Evolutionary conservation across 2,113 vertebrate species (phyloP).

Genomic region (Brienomyrus brachyistius): DNA sequence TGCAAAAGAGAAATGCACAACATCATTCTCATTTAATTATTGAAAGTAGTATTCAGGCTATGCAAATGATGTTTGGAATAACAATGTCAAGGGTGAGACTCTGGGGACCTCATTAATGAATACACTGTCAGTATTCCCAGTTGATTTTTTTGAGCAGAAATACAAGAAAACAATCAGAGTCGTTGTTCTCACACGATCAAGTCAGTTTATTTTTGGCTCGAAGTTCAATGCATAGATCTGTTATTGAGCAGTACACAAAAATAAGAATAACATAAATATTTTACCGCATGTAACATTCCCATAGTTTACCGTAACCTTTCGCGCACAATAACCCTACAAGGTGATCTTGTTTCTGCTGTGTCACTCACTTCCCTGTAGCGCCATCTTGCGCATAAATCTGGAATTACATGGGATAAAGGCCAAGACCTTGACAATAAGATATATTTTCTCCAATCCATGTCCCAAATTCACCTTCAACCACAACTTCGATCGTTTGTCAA

Average conservation of each 20-base stretch:
- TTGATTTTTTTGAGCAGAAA: not conserved
- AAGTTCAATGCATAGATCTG: not conserved
- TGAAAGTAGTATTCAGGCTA: not conserved
- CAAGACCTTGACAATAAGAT: not conserved
- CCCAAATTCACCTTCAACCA: not conserved
- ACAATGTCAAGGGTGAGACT: not conserved
- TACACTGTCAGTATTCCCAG: constrained; percentile 1
- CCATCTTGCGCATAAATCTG: not conserved
- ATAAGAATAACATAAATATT: not conserved
- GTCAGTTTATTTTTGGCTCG: not conserved
- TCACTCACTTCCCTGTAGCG: not conserved
- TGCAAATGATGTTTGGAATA: not conserved
- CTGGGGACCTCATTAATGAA: constrained; percentile 14
- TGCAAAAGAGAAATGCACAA: not conserved
- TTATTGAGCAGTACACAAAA: not conserved
- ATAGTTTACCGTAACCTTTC: not conserved
- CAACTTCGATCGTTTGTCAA: not conserved
- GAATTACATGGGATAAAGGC: not conserved
- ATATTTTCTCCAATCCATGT: not conserved
- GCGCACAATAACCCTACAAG: not conserved
- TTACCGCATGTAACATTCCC: not conserved
- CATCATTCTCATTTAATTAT: not conserved
- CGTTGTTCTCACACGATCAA: not conserved
- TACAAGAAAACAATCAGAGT: constrained; percentile 3
- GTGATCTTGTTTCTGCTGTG: not conserved